These are phyloP conservation scores for Agrotis puta DNA, from an alignment of 2,888 invertebrate genomes.

Conservation along the genomic window DNA sequence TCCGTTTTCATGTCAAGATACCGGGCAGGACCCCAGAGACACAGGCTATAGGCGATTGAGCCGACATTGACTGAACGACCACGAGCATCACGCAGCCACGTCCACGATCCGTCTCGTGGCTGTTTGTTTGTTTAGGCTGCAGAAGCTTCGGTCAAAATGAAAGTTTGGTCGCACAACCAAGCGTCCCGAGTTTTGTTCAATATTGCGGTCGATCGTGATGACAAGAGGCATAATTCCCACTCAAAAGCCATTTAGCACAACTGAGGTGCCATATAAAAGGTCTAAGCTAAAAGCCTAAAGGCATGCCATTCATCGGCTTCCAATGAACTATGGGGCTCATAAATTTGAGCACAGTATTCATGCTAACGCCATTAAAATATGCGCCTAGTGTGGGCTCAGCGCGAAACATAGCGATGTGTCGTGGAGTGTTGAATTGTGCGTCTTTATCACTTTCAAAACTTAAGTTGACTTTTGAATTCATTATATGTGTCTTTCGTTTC, in stretches of 20 bases:
- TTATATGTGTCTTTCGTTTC: background rate
- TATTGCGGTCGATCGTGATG: background rate
- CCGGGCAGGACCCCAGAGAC: too few species aligned
- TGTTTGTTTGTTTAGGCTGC: too few species aligned
- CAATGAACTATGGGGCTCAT: slow-evolving; percentile 48
- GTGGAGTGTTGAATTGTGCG: slow-evolving; percentile 17
- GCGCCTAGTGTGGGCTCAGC: slow-evolving; percentile 40
- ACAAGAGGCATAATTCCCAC: slow-evolving; percentile 12
- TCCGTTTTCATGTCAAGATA: too few species aligned
- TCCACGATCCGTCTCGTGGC: too few species aligned
- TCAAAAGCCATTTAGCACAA: slow-evolving; percentile 35
- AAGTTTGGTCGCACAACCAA: too few species aligned
- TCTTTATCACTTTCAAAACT: slow-evolving; percentile 7
- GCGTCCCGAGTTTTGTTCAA: too few species aligned
- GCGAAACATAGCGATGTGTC: slow-evolving; percentile 9
- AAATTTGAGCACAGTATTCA: slow-evolving; percentile 51
- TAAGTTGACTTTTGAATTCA: slow-evolving; percentile 2
- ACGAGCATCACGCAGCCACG: too few species aligned
- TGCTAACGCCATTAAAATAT: slow-evolving; percentile 52
- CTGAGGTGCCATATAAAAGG: slow-evolving; percentile 32
- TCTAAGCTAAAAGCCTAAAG: slow-evolving; percentile 39
- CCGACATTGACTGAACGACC: too few species aligned
- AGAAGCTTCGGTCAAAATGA: too few species aligned
- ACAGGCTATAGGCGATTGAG: too few species aligned
- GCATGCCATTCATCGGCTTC: slow-evolving; percentile 49